phyloP scores from a whole-genome alignment of 2,113 vertebrate genomes.

The Silurus glanis region DNA sequence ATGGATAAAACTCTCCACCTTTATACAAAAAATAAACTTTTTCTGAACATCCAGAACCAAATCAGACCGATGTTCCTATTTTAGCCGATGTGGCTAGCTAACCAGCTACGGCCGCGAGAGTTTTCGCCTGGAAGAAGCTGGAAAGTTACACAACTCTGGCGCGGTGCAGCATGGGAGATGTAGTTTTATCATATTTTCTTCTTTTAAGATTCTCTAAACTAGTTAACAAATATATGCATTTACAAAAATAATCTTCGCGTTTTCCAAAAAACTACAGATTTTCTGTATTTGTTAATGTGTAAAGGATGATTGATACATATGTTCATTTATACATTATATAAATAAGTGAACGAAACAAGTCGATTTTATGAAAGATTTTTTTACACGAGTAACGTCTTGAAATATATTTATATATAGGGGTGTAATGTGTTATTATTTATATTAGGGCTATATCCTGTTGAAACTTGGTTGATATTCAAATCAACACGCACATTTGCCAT shows the following conservation, averaged over 20 bases:
- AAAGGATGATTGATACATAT: not conserved
- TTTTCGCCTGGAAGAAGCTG: slow-evolving; percentile 61
- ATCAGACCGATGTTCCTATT: slow-evolving; percentile 42
- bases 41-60: slow-evolving; percentile 30
- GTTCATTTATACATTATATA: not conserved
- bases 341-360: not conserved
- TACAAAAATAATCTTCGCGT: no score
- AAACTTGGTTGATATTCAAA: not conserved
- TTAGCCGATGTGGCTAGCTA: slow-evolving; percentile 52
- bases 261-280: not conserved
- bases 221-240: no score
- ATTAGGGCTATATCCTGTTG: no score
- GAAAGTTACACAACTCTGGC: slow-evolving; percentile 62
- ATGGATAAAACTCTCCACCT: not conserved
- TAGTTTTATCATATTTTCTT: slow-evolving; percentile 31
- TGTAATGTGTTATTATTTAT: not conserved
- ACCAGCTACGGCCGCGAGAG: slow-evolving; percentile 43
- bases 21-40: slow-evolving; percentile 31
- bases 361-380: not conserved
- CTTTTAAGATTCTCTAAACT: not conserved
- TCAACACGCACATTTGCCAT: not conserved
- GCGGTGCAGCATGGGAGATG: slow-evolving; percentile 55
- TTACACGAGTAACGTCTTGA: not conserved
- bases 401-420: not conserved
- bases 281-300: not conserved